Evolutionary conservation across 2,797 vertebrate genomes (phyloP), one percentile per base, ranked within the genome.

Genomic region (Melanitta fusca): DNA sequence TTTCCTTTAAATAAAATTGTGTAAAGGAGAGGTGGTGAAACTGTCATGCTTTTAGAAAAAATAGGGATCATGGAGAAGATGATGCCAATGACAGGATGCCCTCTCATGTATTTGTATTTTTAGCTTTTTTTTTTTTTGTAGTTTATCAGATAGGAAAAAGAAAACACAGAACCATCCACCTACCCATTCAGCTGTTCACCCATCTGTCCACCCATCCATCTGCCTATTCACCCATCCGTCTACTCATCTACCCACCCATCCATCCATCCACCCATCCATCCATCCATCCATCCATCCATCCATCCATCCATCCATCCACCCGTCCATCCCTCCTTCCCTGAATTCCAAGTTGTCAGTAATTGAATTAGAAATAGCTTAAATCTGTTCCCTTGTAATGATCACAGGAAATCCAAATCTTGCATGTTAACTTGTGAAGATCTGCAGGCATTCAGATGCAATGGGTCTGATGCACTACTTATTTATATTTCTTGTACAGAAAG

Each of bases 391-490:
- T 58, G 9, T 47, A 3, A 5, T 60, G 28, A 51, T 32, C 30
- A 13, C 12, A 64, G 36, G 36, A 78, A 82, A 34, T 80, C 47
- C 34, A 70, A 13, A 24, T 39, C 0, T 0, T 43, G 16, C 32
- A 21, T 5, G 6, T 21, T 28, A 58, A 17, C 17, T 5, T 0
- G 1, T 25, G 24, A 62, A 54, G 22, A n/a, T 28, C 38, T 24
- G 1, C 3, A 28, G 4, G 51, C 20, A 62, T 27, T 53, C 57
- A 64, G n/a, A 49, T 20, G 21, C 41, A 62, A 1, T 27, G 13
- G 16, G 45, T 28, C 51, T 61, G 43, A 41, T 22, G 14, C 2
- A 18, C 6, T n/a, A 11, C 30, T 54, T 22, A 70, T 73, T 89
- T 41, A 2, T 30, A 41, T 36, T 87, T 82, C n/a, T 36, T 12